Conservation (phyloP, 2,888 invertebrate genomes). For the Mythimna lalbum region DNA sequence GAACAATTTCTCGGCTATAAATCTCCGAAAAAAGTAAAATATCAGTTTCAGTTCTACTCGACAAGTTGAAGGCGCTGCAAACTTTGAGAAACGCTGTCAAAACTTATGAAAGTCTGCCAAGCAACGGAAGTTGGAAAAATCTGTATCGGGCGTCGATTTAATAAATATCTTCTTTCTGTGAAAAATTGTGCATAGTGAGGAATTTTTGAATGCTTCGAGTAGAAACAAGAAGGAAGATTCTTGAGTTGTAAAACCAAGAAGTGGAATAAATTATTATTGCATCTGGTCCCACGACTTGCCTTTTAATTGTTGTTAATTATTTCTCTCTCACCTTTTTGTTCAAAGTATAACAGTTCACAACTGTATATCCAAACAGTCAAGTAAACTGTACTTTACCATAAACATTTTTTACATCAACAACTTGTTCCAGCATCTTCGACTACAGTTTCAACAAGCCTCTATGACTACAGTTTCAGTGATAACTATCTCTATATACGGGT, state of each 20-base stretch:
- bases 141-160: constrained; percentile 54
- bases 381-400: no score
- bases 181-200: constrained; percentile 28
- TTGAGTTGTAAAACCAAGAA: not conserved
- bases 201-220: not conserved
- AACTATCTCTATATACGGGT: no score
- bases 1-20: constrained; percentile 8
- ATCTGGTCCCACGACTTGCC: not conserved
- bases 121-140: constrained; percentile 48
- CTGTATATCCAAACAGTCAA: no score
- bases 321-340: no score
- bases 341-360: no score
- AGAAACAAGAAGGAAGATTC: not conserved
- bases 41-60: constrained; percentile 33
- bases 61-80: constrained; percentile 38
- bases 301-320: not conserved
- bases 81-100: constrained; percentile 55
- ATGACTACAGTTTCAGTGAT: no score
- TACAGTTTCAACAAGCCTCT: no score
- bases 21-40: constrained; percentile 32
- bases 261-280: not conserved
- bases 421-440: no score
- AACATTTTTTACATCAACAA: no score
- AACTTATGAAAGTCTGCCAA: constrained; percentile 47
- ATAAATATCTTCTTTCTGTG: constrained; percentile 37